phyloP scores from a whole-genome alignment of 1,140 invertebrate species.

The Drosophila carrolli region DNA sequence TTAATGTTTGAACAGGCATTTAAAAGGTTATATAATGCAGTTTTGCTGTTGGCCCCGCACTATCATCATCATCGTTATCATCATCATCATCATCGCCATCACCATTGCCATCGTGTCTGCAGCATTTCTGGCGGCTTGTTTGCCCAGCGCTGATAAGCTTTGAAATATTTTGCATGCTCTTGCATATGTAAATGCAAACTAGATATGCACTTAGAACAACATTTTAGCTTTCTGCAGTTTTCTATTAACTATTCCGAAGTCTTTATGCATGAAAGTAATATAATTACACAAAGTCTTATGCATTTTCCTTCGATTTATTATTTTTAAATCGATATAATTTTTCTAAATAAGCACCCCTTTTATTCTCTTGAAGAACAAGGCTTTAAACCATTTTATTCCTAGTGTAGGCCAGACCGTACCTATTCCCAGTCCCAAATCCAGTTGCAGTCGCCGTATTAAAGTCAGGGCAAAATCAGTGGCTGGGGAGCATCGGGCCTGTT shows the following conservation, averaged over 20 bases:
- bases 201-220: not conserved
- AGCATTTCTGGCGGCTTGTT: constrained; percentile 34
- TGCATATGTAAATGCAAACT: constrained; percentile 47
- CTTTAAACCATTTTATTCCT: not conserved
- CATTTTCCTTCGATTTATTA: no score
- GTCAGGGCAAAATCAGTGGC: constrained; percentile 9
- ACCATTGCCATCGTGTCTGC: not conserved
- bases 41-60: constrained; percentile 12
- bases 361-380: not conserved
- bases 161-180: constrained; percentile 57
- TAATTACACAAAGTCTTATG: no score
- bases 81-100: constrained; percentile 6
- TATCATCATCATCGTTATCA: constrained; percentile 3
- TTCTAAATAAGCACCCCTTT: not conserved
- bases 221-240: no score
- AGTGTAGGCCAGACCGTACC: not conserved
- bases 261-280: no score
- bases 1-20: constrained; percentile 61
- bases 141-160: constrained; percentile 61
- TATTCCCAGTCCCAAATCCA: constrained; percentile 5
- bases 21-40: constrained; percentile 54
- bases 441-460: constrained; percentile 4
- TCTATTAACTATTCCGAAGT: no score
- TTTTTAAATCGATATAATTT: no score
- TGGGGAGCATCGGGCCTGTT: not conserved